Conservation (phyloP, 2,888 invertebrate species). For the Epinotia nisella region DNA sequence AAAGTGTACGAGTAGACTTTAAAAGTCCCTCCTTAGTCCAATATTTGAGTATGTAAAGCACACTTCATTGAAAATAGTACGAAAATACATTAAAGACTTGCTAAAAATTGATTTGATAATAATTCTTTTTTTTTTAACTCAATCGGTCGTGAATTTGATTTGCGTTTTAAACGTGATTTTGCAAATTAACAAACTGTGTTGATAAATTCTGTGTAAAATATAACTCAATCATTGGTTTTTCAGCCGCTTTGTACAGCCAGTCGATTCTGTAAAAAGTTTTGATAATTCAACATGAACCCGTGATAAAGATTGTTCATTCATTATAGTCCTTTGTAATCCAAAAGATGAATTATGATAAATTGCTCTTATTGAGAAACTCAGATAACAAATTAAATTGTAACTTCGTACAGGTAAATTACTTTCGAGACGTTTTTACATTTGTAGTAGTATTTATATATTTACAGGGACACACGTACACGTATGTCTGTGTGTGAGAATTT, state of each 20-base stretch:
- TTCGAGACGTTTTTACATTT: no score
- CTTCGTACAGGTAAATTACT: no score
- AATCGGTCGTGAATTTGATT: neutral
- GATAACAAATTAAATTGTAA: neutral
- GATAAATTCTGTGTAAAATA: neutral
- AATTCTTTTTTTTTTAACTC: neutral
- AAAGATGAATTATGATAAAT: conserved; percentile 24
- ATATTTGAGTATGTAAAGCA: no score
- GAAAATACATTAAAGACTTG: neutral
- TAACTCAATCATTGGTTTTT: neutral
- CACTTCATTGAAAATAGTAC: neutral
- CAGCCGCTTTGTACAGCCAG: neutral
- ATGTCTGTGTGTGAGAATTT: no score
- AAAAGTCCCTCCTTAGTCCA: neutral
- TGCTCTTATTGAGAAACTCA: conserved; percentile 1
- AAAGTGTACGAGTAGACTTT: no score
- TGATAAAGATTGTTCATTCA: conserved; percentile 21
- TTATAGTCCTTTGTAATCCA: neutral
- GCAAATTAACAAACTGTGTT: neutral
- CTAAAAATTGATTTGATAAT: neutral
- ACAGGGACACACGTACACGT: no score
- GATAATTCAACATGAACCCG: neutral
- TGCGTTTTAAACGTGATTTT: neutral
- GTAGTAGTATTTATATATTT: no score
- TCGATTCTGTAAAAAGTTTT: conserved; percentile 4